Evolutionary conservation across 2,888 invertebrate species (phyloP).

Genomic region (Latrodectus elegans): DNA sequence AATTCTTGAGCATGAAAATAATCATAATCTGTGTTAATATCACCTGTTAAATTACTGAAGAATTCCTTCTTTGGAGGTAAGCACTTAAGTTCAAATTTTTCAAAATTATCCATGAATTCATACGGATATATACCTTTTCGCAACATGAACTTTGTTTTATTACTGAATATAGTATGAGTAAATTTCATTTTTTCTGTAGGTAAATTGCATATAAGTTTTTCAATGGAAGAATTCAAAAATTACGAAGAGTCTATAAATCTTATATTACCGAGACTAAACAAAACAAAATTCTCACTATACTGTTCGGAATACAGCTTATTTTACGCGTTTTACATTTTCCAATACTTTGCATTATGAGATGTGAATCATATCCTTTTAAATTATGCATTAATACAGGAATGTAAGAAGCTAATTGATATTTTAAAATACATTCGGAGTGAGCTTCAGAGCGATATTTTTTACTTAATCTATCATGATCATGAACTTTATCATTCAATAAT

Average conservation of each 20-base stretch:
- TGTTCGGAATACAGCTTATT: not conserved
- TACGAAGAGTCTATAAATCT: not conserved
- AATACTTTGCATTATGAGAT: conserved; percentile 7
- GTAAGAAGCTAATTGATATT: too few species aligned
- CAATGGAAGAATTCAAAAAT: conserved; percentile 6
- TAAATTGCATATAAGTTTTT: not conserved
- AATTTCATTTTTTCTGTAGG: not conserved
- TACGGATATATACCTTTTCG: conserved; percentile 14
- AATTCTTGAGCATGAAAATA: conserved; percentile 2
- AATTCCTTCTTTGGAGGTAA: not conserved
- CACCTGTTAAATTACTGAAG: not conserved
- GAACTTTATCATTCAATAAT: too few species aligned
- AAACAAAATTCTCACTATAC: not conserved
- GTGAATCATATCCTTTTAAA: too few species aligned
- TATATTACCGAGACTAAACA: too few species aligned
- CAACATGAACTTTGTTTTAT: not conserved
- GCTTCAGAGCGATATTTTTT: too few species aligned
- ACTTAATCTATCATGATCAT: too few species aligned
- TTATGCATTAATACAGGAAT: too few species aligned
- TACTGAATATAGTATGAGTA: not conserved
- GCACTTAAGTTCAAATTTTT: too few species aligned
- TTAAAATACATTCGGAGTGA: too few species aligned
- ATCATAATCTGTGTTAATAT: not conserved
- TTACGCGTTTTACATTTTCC: conserved; percentile 6
- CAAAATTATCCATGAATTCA: not conserved